These are phyloP conservation scores for Sycophila texana DNA, from an alignment of 2,888 invertebrate species.

Conservation along the genomic window DNA sequence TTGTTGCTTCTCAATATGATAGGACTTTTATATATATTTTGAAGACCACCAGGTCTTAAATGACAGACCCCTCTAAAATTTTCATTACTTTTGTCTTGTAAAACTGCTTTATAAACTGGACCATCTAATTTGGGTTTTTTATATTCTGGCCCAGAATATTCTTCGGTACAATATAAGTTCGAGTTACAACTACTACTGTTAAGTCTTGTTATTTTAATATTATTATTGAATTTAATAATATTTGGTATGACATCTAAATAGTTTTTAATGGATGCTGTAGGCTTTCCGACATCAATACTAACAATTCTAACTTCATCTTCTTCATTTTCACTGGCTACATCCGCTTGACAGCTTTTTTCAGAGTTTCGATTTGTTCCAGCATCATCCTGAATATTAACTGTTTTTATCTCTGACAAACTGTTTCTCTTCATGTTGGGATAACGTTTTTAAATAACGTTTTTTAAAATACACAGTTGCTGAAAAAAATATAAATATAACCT, in stretches of 20 bases:
- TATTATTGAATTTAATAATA: not conserved
- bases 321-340: not conserved
- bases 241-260: not conserved
- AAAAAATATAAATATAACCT: too few relatives aligned
- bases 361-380: too few relatives aligned
- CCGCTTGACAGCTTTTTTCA: too few relatives aligned
- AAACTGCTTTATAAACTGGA: too few relatives aligned
- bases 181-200: not conserved
- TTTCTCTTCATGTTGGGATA: not conserved
- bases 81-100: too few relatives aligned
- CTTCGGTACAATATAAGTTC: not conserved
- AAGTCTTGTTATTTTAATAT: not conserved
- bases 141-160: too few relatives aligned
- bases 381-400: not conserved
- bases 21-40: too few relatives aligned
- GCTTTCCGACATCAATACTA: not conserved
- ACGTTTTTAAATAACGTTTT: too few relatives aligned
- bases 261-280: not conserved
- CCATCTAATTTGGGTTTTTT: too few relatives aligned
- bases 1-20: too few relatives aligned
- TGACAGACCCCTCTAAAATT: too few relatives aligned
- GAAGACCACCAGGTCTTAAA: too few relatives aligned
- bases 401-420: not conserved
- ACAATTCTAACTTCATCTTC: not conserved
- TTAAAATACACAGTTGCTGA: not conserved